Percentiles rank a stretch among this genome's conserved stretches.
These are phyloP conservation scores for Rattus norvegicus DNA, from an alignment of 2,113 vertebrate genomes.

Conservation along the genomic window GRCr8 NC_086023.1:68360501-68361000, in stretches of 20 bases:
- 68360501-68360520: neutral
- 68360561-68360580: neutral
- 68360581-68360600: conserved; percentile 37
- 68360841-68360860: neutral
- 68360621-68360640: neutral
- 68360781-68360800: neutral
- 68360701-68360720: neutral
- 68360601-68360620: conserved; percentile 32
- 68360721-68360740: neutral
- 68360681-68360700: neutral
- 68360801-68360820: neutral
- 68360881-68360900: neutral
- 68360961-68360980: neutral
- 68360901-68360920: neutral
- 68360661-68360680: neutral
- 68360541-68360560: neutral
- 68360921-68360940: neutral
- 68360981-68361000: neutral
- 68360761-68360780: neutral
- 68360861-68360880: neutral
- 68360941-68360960: neutral
- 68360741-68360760: neutral
- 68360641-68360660: neutral
- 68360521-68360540: conserved; percentile 37
- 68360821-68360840: neutral